Base-by-base conservation (phyloP, 2,888 invertebrate genomes). In the Temnothorax rugatulus region DNA sequence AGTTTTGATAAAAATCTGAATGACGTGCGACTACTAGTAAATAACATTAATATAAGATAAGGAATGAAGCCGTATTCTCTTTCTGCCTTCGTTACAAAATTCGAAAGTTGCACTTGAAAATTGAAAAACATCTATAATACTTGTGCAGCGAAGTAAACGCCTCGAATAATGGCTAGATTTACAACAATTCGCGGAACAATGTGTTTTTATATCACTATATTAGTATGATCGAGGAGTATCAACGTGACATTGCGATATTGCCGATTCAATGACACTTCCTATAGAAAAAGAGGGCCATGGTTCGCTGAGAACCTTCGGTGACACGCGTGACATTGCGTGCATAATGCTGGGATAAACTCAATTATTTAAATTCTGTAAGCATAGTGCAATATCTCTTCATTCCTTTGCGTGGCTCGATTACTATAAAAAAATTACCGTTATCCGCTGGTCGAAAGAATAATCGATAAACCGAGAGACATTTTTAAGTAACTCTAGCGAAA, bases 261-360 rank as follows among this genome's bases (percentile, higher is more conserved):
- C 18, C 8, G 13, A 57, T 29, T 73, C 57, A 73, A 73, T 73
- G 57, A 59, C 44, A 44, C 7, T 73, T 73, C 29, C 73, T 59
- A 44, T 41, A 59, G 25, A 18, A 73, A 57, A 73, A 71, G 38
- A 54, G 38, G 73, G 59, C 11, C 73, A 73, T 21, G 73, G 57
- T 50, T 44, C 44, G 15, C 8, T 3, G 2, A 25, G 7, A 44
- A 57, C 73, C 73, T 73, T 73, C 57, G 18, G 9, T 4, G 7
- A 8, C 9, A 57, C 18, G 13, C 34, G 25, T 47, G 7, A 73
- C 44, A 54, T 73, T 41, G 0, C 7, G 18, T 44, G 41, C 25
- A 59, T 59, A 44, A 59, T 44, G 7, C 9, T 41, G 18, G 2
- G 9, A 57, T 21, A 1, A 57, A 73, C 25, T 29, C 34, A 52